Conservation (phyloP, 1,140 invertebrate species). For the Ceratina australensis region DNA sequence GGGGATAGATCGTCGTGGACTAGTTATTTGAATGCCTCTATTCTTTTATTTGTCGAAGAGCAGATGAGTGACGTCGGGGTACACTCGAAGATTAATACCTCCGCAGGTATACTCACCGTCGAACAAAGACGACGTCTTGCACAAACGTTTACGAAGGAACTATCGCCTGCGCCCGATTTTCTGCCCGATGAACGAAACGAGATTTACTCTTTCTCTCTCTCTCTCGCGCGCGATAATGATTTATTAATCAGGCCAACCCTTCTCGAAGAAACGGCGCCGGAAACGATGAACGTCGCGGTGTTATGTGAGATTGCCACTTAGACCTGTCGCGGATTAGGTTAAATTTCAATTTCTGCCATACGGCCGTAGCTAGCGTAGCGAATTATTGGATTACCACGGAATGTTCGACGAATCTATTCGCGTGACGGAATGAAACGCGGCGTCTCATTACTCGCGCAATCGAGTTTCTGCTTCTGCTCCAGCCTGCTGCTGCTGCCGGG, state of each 20-base stretch:
- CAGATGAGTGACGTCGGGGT: neutral
- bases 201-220: neutral
- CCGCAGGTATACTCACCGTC: neutral
- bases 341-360: conserved; percentile 64
- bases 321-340: conserved; percentile 56
- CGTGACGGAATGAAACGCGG: conserved; percentile 28
- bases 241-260: neutral
- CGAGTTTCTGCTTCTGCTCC: neutral
- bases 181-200: neutral
- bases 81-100: neutral
- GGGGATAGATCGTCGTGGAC: neutral
- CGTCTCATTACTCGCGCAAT: conserved; percentile 35
- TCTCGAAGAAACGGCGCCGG: neutral
- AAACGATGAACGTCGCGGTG: conserved; percentile 18
- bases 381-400: conserved; percentile 57
- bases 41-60: neutral
- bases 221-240: neutral
- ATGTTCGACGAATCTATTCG: conserved; percentile 42
- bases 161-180: neutral
- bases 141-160: neutral
- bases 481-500: neutral
- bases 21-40: neutral
- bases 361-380: conserved; percentile 25
- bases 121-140: neutral
- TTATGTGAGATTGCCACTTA: conserved; percentile 65